These are phyloP conservation scores for Sinhomidia bicolor DNA, from an alignment of 2,888 invertebrate genomes.

Conservation along the genomic window DNA sequence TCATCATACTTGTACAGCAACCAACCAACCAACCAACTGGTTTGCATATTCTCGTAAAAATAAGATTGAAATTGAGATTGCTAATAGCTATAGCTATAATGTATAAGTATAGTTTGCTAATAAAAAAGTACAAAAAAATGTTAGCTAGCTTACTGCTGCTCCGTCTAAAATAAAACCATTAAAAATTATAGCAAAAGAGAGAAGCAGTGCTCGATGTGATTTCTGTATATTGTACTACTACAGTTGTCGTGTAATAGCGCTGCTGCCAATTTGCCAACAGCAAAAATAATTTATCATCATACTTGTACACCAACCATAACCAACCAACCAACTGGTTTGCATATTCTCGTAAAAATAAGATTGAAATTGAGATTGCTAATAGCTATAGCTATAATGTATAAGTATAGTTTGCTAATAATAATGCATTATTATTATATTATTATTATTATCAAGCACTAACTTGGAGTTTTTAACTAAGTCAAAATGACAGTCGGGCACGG, in stretches of 20 bases:
- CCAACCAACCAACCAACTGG: constrained; percentile 17
- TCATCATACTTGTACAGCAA: neutral
- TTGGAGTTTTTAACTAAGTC: neutral
- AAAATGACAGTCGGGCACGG: neutral
- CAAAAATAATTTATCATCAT: constrained; percentile 22
- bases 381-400: too few species aligned
- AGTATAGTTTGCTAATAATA: constrained; percentile 31
- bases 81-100: too few species aligned
- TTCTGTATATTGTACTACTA: neutral
- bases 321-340: constrained; percentile 38
- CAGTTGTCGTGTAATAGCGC: neutral
- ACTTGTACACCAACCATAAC: neutral
- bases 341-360: neutral
- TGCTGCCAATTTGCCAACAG: constrained; percentile 48
- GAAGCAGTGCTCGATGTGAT: neutral
- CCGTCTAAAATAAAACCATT: constrained; percentile 30
- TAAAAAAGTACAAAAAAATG: neutral
- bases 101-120: constrained; percentile 33
- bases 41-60: constrained; percentile 32
- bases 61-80: neutral
- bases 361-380: neutral
- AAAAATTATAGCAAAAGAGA: constrained; percentile 23
- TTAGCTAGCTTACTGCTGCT: neutral
- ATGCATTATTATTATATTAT: too few species aligned
- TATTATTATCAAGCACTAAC: neutral